Evolutionary conservation across 2,888 invertebrate genomes (phyloP).

Genomic region (Ormia ochracea): DNA sequence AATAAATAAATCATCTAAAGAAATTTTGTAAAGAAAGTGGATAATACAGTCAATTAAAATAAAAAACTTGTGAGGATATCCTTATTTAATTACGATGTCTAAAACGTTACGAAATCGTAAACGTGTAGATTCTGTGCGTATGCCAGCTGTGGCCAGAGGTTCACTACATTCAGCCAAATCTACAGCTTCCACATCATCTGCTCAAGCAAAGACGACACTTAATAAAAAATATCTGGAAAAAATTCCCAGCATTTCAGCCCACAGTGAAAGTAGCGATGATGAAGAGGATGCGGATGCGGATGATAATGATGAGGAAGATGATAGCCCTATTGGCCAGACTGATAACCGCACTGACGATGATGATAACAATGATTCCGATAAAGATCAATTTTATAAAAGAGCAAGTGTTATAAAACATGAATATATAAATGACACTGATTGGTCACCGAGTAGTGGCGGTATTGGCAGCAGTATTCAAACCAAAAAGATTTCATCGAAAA

Average conservation of each 20-base stretch:
- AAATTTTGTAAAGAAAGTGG: too few relatives aligned
- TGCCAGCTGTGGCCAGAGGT: slow-evolving; percentile 41
- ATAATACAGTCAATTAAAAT: slow-evolving; percentile 51
- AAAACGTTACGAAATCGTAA: slow-evolving; percentile 52
- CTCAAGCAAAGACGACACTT: slow-evolving; percentile 14
- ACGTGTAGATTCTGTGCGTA: slow-evolving; percentile 55
- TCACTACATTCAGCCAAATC: slow-evolving; percentile 21
- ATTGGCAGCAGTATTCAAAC: slow-evolving; percentile 16
- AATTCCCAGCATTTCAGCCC: slow-evolving; percentile 56
- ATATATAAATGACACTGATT: slow-evolving; percentile 47
- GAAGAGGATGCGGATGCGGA: slow-evolving; percentile 34
- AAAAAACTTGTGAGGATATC: background rate
- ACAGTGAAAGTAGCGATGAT: slow-evolving; percentile 56
- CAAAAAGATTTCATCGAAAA: slow-evolving; percentile 60
- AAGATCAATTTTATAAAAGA: slow-evolving; percentile 35
- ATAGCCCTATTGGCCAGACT: background rate
- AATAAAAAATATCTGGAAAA: slow-evolving; percentile 48
- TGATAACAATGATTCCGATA: slow-evolving; percentile 46
- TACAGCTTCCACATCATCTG: background rate
- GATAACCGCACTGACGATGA: slow-evolving; percentile 1
- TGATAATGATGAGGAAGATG: background rate
- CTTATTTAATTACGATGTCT: slow-evolving; percentile 28
- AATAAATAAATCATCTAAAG: too few relatives aligned
- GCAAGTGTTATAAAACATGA: slow-evolving; percentile 53
- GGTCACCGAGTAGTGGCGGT: slow-evolving; percentile 36